Evolutionary conservation across 2,888 invertebrate species (phyloP).

Genomic region (Oligia latruncula): DNA sequence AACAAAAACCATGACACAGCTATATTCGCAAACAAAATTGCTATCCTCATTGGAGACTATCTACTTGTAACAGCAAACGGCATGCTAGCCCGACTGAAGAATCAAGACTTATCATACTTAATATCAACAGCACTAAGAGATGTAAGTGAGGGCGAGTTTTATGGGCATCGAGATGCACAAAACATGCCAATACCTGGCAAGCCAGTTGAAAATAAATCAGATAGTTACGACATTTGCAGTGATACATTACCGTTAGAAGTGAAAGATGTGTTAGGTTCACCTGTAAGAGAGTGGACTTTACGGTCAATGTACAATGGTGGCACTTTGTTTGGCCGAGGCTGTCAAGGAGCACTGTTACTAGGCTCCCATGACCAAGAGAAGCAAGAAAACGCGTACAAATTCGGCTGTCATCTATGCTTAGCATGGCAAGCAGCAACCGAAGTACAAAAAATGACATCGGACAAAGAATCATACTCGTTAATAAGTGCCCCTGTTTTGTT

Average conservation of each 20-base stretch:
- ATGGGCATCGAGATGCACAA: slow-evolving; percentile 93
- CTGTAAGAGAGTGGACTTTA: slow-evolving; percentile 93
- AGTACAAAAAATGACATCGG: slow-evolving; percentile 86
- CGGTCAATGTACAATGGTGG: slow-evolving; percentile 93
- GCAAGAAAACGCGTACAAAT: slow-evolving; percentile 93
- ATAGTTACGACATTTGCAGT: slow-evolving; percentile 77
- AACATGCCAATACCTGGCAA: slow-evolving; percentile 93
- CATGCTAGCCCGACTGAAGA: slow-evolving; percentile 93
- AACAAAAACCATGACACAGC: slow-evolving; percentile 91
- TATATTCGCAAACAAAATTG: slow-evolving; percentile 96
- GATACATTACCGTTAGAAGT: slow-evolving; percentile 84
- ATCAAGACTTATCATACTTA: slow-evolving; percentile 93
- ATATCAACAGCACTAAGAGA: slow-evolving; percentile 95
- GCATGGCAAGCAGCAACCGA: slow-evolving; percentile 93
- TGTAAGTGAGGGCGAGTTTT: slow-evolving; percentile 95
- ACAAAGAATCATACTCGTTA: slow-evolving; percentile 90
- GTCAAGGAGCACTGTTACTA: slow-evolving; percentile 94
- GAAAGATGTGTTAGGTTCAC: slow-evolving; percentile 86
- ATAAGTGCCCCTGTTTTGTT: slow-evolving; percentile 96
- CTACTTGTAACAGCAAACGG: slow-evolving; percentile 95
- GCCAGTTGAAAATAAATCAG: slow-evolving; percentile 79
- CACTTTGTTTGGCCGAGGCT: slow-evolving; percentile 92
- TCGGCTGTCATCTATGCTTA: slow-evolving; percentile 95
- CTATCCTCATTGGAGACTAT: slow-evolving; percentile 96
- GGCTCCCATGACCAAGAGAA: slow-evolving; percentile 92